Evolutionary conservation across 2,113 vertebrate genomes (phyloP).

Genomic region (Misgurnus mizolepis): DNA sequence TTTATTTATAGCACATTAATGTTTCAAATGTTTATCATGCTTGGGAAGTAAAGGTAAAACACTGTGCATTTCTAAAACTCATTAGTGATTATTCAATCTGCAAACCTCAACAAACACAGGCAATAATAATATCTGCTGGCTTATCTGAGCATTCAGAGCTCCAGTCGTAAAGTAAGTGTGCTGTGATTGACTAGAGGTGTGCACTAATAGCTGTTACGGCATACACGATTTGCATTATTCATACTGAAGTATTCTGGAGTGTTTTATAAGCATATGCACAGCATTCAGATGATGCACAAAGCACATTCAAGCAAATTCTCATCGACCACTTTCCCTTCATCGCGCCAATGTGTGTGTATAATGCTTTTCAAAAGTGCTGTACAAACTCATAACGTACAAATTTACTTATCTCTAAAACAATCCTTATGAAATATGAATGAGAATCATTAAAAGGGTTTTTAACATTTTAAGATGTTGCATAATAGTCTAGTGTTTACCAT

Average conservation of each 20-base stretch:
- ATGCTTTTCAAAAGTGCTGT: slow-evolving; percentile 11
- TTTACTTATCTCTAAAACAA: slow-evolving; percentile 11
- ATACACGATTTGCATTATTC: slow-evolving; percentile 41
- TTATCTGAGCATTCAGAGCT: background rate
- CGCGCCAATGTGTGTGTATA: background rate
- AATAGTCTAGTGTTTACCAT: background rate
- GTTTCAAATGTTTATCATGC: too few relatives aligned
- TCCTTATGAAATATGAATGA: slow-evolving; percentile 21
- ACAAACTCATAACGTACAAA: background rate
- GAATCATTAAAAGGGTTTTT: background rate
- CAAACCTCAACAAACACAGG: background rate
- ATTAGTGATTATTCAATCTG: background rate
- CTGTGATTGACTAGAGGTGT: slow-evolving; percentile 1
- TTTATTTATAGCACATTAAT: background rate
- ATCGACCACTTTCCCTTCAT: background rate
- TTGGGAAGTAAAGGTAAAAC: background rate
- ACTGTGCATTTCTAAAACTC: background rate
- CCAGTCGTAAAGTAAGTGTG: background rate
- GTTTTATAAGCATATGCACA: background rate
- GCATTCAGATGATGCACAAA: background rate
- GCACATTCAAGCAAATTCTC: background rate
- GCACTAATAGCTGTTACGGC: background rate
- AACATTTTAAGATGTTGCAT: background rate
- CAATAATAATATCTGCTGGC: background rate
- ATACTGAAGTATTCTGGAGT: slow-evolving; percentile 36